Evolutionary conservation across 2,113 vertebrate genomes (phyloP).

Genomic region (Leuciscus idus): DNA sequence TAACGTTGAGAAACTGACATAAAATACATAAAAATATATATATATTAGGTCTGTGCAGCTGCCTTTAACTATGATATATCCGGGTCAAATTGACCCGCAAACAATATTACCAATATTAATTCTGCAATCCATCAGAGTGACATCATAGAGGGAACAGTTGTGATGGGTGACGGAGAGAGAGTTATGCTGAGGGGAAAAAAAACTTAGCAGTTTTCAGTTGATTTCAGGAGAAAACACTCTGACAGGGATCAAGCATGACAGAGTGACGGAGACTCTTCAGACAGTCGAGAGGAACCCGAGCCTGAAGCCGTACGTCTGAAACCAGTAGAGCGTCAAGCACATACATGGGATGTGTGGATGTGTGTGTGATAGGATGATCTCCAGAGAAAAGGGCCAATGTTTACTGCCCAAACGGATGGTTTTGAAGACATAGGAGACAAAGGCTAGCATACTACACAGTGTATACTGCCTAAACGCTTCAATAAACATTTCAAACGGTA

Average conservation of each 20-base stretch:
- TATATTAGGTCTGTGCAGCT: not conserved
- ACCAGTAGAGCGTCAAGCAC: not conserved
- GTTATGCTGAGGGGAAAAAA: not conserved
- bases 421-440: not conserved
- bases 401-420: not conserved
- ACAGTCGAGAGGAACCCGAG: not conserved
- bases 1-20: not conserved
- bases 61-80: not conserved
- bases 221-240: not conserved
- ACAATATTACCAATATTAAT: not conserved
- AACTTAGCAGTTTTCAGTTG: not conserved
- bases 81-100: not conserved
- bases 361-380: not conserved
- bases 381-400: not conserved
- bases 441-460: not conserved
- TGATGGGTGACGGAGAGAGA: not conserved
- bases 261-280: not conserved
- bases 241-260: conserved; percentile 18
- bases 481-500: not conserved
- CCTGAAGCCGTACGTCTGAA: not conserved
- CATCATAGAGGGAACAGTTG: not conserved
- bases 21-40: not conserved
- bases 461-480: not conserved
- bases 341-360: not conserved
- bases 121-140: not conserved